Conservation (phyloP, 1,140 invertebrate species). For the Dufourea novaeangliae region DNA sequence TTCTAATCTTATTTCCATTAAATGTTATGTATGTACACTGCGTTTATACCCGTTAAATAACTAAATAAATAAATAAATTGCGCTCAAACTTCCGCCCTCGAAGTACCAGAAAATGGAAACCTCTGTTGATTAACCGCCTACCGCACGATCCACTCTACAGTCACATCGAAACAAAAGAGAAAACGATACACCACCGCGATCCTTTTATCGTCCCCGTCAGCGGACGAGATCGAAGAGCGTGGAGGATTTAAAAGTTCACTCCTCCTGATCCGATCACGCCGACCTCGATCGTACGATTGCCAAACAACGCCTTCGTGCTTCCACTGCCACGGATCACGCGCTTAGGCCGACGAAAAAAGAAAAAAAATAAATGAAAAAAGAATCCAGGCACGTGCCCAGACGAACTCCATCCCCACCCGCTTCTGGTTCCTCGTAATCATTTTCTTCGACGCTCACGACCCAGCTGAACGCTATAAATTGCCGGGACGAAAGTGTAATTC, state of each 20-base stretch:
- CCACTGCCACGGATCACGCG: constrained; percentile 3
- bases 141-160: no score
- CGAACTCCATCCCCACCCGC: background rate
- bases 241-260: constrained; percentile 43
- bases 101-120: no score
- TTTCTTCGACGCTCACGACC: constrained; percentile 18
- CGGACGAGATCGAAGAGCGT: background rate
- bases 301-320: constrained; percentile 40
- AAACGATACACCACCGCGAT: background rate
- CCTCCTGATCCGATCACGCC: constrained; percentile 54
- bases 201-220: background rate
- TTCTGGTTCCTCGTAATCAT: constrained; percentile 12
- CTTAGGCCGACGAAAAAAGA: background rate
- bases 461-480: background rate
- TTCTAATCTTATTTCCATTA: no score
- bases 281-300: constrained; percentile 27
- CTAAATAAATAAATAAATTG: no score
- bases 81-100: no score
- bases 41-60: no score
- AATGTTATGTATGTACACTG: no score
- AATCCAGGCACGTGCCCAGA: background rate
- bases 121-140: no score
- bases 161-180: background rate
- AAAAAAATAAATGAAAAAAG: background rate
- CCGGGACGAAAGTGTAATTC: constrained; percentile 2